Percentiles rank a stretch among this genome's conserved stretches.
Conservation (phyloP, 37 sponge, comb jelly and placozoan species). For the Crambe crambe region DNA sequence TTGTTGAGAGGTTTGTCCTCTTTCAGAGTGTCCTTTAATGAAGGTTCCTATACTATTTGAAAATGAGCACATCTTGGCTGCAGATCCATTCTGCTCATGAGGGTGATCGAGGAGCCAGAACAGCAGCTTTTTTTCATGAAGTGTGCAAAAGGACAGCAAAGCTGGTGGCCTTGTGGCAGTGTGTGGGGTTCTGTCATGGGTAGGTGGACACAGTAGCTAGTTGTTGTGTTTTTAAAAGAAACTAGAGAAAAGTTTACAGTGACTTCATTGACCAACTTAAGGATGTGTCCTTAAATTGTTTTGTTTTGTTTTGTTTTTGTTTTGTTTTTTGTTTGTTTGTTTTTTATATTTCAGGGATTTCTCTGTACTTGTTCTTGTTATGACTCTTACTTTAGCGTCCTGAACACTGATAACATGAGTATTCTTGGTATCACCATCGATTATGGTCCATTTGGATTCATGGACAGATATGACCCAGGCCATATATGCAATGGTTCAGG, state of each 20-base stretch:
- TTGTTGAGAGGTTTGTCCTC: no score
- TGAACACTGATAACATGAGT: constrained; percentile 99
- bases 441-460: constrained; percentile 98
- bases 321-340: no score
- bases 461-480: constrained; percentile 88
- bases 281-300: background rate
- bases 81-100: constrained; percentile 49
- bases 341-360: no score
- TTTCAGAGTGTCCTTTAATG: no score
- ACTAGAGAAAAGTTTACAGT: background rate
- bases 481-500: constrained; percentile 90
- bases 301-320: no score
- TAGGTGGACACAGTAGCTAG: no score
- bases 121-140: constrained; percentile 72
- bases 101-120: constrained; percentile 27
- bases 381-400: constrained; percentile 60
- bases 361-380: constrained; percentile 7
- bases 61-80: background rate
- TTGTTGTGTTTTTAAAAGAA: constrained; percentile 18
- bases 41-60: no score
- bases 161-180: constrained; percentile 93
- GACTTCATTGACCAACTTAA: background rate
- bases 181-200: constrained; percentile 93
- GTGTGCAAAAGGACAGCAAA: constrained; percentile 70
- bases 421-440: constrained; percentile 96